Conservation (phyloP, 2,888 invertebrate species). For the Andrena praecox region DNA sequence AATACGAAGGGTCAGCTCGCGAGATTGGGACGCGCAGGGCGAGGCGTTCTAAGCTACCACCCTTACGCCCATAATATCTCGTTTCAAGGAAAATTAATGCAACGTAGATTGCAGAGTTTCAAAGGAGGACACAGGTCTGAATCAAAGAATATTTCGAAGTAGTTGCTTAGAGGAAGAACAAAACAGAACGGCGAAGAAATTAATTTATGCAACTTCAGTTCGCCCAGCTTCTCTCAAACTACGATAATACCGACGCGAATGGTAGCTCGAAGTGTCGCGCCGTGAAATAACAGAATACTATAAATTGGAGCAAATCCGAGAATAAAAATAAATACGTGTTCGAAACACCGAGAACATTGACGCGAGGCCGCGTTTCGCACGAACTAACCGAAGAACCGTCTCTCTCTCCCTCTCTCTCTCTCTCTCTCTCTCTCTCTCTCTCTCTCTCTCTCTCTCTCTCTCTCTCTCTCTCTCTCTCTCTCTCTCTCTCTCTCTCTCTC, state of each 20-base stretch:
- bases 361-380: slow-evolving; percentile 5
- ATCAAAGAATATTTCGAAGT: too few species aligned
- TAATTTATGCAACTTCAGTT: too few species aligned
- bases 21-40: background rate
- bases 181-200: too few species aligned
- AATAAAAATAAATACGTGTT: slow-evolving; percentile 54
- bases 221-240: background rate
- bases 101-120: too few species aligned
- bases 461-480: too few species aligned
- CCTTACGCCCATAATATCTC: background rate
- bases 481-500: too few species aligned
- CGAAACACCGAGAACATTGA: slow-evolving; percentile 31
- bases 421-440: too few species aligned
- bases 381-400: slow-evolving; percentile 26
- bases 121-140: too few species aligned
- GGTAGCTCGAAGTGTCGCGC: background rate
- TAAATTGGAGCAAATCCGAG: slow-evolving; percentile 54
- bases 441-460: too few species aligned
- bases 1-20: background rate
- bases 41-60: background rate
- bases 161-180: too few species aligned
- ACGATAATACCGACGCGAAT: background rate
- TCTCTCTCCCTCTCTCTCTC: too few species aligned
- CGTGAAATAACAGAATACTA: slow-evolving; percentile 42
- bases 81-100: background rate